A percentile compares a stretch with the other conserved stretches of the same genome.
Conservation (phyloP, 2,797 vertebrate species). For the Scolopax rusticola region DNA sequence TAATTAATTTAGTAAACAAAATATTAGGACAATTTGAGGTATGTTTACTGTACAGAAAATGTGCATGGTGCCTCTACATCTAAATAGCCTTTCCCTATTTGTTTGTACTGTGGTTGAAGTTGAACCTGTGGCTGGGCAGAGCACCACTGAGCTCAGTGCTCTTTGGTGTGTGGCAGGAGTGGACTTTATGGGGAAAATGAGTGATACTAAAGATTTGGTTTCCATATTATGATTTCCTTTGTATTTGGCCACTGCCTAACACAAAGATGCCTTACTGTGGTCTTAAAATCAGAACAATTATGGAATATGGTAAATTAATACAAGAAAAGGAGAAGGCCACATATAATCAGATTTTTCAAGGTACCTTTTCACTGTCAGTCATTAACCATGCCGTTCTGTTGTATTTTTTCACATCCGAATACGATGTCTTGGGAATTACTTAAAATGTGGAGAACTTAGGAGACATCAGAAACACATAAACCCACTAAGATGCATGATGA, state of each 20-base stretch:
- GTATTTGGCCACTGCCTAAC: neutral
- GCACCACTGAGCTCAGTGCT: neutral
- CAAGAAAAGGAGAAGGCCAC: neutral
- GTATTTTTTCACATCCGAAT: neutral
- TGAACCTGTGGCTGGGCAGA: neutral
- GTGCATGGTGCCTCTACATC: neutral
- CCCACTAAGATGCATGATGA: neutral
- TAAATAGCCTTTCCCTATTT: accelerated
- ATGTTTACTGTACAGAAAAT: neutral
- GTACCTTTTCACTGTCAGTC: neutral
- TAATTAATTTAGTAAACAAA: neutral
- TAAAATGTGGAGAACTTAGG: neutral
- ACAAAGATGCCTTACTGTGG: neutral
- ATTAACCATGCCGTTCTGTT: neutral
- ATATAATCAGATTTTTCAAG: neutral
- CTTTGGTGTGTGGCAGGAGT: neutral
- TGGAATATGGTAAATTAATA: neutral
- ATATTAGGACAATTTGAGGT: neutral
- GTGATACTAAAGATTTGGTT: neutral
- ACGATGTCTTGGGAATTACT: neutral
- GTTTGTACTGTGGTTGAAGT: too few relatives aligned
- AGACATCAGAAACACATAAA: neutral
- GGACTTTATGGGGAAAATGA: neutral
- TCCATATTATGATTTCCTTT: neutral
- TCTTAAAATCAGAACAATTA: neutral